Base-by-base conservation (phyloP, 2,888 invertebrate species). In the Aleiodes testaceus region DNA sequence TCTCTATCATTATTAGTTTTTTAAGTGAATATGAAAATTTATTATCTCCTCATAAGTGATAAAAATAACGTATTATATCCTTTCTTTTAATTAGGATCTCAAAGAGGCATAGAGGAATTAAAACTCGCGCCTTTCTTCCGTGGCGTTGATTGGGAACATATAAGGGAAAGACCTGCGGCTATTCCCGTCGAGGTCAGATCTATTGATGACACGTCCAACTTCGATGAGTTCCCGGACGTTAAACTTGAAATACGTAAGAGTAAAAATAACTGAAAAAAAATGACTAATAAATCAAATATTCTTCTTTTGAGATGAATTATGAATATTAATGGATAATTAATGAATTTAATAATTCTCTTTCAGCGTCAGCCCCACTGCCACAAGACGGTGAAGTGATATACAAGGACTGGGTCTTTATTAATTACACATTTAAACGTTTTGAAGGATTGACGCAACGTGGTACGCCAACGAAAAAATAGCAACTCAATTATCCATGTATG, bases 321-420 rank as follows among this genome's bases (percentile, higher is more conserved):
- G 45, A 36, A 68, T 59, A 30, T 47, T 22, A 44, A 49, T 14
- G 49, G 14, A 14, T 30, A 61, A 20, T 16, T 59, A 52, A 67
- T 49, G 2, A 63, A 63, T 55, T 69, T 64, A 50, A 44, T 76
- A 77, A 72, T 72, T 74, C 77, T 74, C 73, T 89, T 90, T 30
- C 89, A 94, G 95, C 95, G 82, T 93, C 96, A 74, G 95, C 96
- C 75, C 95, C 97, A 47, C 91, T 94, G 85, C 92, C 94, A 72
- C 95, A 96, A 89, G 97, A 97, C 85, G 96, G 96, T 75, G 97
- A 97, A 88, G 92, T 93, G 78, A 94, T 94, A 82, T 95, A 96
- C 89, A 98, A 98, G 90, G 98, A 99, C 91, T 99, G 99, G 97
- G 99, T 99, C 80, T 99, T 99, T 89, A 98, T 99, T 87, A 99